A percentile compares a stretch with the other conserved stretches of the same genome.
Evolutionary conservation across 1,140 invertebrate genomes (phyloP).

Genomic region (Drosophila burlai): DNA sequence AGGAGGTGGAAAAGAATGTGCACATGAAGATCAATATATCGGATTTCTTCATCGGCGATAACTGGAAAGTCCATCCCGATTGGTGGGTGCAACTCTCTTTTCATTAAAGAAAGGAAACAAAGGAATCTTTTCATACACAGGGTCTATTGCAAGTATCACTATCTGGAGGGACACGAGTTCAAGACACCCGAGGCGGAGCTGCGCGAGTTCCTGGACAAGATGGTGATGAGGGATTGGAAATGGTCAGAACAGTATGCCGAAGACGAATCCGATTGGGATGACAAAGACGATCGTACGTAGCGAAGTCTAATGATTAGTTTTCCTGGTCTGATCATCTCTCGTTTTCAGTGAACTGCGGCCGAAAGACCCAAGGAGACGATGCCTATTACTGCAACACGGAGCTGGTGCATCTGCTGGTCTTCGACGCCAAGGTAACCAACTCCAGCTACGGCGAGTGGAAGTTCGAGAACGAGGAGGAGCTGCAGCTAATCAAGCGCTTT

Average conservation of each 20-base stretch:
- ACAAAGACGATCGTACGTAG: conserved; percentile 67
- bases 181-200: conserved; percentile 90
- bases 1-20: conserved; percentile 89
- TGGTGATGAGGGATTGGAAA: conserved; percentile 87
- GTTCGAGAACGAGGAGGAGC: conserved; percentile 86
- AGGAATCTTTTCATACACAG: conserved; percentile 49
- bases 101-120: conserved; percentile 50
- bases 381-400: conserved; percentile 94
- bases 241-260: conserved; percentile 87
- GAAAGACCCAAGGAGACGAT: conserved; percentile 88
- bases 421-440: conserved; percentile 93
- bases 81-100: conserved; percentile 87
- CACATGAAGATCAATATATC: conserved; percentile 89
- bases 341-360: conserved; percentile 87
- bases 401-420: conserved; percentile 93
- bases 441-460: conserved; percentile 89
- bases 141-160: conserved; percentile 95
- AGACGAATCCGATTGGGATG: conserved; percentile 69
- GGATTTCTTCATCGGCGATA: conserved; percentile 89
- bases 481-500: conserved; percentile 88
- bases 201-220: conserved; percentile 89
- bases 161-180: conserved; percentile 90
- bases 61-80: conserved; percentile 95
- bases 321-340: not conserved
- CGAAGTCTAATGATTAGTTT: not conserved